These are phyloP conservation scores for Isurus oxyrinchus DNA, from an alignment of 2,113 vertebrate genomes.

Conservation along the genomic window DNA sequence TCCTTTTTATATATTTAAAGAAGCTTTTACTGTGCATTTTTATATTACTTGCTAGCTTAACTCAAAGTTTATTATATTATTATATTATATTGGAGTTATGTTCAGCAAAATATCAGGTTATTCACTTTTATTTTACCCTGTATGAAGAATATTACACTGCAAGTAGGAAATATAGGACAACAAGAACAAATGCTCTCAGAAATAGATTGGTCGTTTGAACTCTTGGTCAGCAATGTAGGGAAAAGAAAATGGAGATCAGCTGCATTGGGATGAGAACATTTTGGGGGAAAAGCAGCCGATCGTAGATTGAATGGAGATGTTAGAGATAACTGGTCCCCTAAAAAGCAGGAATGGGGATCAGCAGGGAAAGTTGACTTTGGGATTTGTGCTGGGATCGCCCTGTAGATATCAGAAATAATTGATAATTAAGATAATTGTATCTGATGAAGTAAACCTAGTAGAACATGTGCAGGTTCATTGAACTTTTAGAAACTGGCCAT, in stretches of 20 bases:
- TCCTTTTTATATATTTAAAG: too few relatives aligned
- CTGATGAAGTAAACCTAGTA: neutral
- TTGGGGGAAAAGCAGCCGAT: neutral
- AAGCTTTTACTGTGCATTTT: too few relatives aligned
- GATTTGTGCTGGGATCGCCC: neutral
- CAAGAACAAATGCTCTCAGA: neutral
- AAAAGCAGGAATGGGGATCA: neutral
- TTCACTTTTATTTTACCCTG: neutral
- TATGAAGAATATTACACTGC: neutral
- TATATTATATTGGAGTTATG: neutral
- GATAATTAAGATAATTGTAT: neutral
- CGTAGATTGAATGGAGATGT: neutral
- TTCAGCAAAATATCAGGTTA: neutral
- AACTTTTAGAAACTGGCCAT: neutral
- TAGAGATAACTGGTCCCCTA: neutral
- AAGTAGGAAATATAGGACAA: neutral
- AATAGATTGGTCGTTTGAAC: neutral
- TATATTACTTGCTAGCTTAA: too few relatives aligned
- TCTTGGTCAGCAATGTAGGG: neutral
- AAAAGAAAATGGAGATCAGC: neutral
- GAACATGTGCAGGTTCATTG: neutral
- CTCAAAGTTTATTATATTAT: too few relatives aligned
- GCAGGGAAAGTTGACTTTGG: neutral
- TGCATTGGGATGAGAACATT: neutral
- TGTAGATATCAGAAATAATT: neutral